Evolutionary conservation across 2,888 invertebrate species (phyloP), one percentile per base, ranked within the genome.

Genomic region (Leptura quadrifasciata): DNA sequence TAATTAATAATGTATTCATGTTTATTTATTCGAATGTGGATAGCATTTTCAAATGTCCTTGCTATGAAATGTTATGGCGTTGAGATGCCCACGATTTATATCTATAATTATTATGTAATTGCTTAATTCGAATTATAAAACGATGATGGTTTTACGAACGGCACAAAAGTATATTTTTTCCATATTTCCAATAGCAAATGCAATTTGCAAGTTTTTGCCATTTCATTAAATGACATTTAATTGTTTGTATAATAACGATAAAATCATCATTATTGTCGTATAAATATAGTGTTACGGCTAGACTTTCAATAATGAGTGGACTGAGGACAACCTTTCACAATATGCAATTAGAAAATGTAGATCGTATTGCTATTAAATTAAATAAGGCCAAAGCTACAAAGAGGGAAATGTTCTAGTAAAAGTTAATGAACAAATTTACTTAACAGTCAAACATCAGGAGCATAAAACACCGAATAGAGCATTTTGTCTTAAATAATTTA

Each of bases 281-380:
- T 35, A 18, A 63, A 63, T 63, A 20, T 20, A n/a, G 63, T 18
- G 63, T 21, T 10, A 10, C 65, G 52, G 54, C 52, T 55, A 31
- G 31, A 68, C 68, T 68, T 68, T 68, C 68, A 57, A 35, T 57
- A 68, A 68, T 55, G 20, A 63, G 6, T 63, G 15, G 17, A 68
- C 57, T 68, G 27, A 68, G 68, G 68, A 57, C 68, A 63, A 27
- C 27, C 55, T 68, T 68, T 68, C 68, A 68, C 68, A 68, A 68
- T 57, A 52, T 24, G 17, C 68, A 68, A 68, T 68, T 68, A 68
- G 57, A 18, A 55, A 68, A 68, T 35, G 68, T 57, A 35, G 57
- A 55, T 57, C 55, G 17, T 68, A 68, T 24, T 24, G 57, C 52
- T 57, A 18, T 31, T 47, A 52, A 47, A 63, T 9, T 24, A 35